Evolutionary conservation across 2,888 invertebrate species (phyloP).

Genomic region (Mesodorylaimus sp.): DNA sequence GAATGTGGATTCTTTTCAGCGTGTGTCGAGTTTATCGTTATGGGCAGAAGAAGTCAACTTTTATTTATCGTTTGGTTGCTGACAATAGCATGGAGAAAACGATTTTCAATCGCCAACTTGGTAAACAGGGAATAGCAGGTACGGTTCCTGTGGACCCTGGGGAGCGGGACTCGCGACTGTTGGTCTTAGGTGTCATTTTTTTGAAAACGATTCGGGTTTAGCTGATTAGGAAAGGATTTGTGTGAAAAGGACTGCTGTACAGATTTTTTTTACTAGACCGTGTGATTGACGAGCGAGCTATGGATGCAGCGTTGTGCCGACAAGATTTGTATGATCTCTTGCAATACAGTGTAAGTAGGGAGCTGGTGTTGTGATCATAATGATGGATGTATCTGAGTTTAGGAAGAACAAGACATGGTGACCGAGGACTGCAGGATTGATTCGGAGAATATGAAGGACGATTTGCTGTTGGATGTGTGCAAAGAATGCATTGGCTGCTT

Average conservation of each 20-base stretch:
- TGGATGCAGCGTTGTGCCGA: constrained; percentile 51
- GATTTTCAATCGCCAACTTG: constrained; percentile 93
- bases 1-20: too few relatives aligned
- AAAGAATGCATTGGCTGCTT: background rate
- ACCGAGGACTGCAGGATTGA: background rate
- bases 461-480: constrained; percentile 7
- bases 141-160: too few relatives aligned
- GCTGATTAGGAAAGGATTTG: too few relatives aligned
- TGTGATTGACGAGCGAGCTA: constrained; percentile 93
- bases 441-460: constrained; percentile 19
- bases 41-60: constrained; percentile 81
- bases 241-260: too few relatives aligned
- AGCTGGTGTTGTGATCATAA: too few relatives aligned
- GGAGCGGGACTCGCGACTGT: too few relatives aligned
- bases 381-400: constrained; percentile 30
- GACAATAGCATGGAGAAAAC: constrained; percentile 92
- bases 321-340: constrained; percentile 45
- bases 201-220: too few relatives aligned
- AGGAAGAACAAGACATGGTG: constrained; percentile 19
- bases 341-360: constrained; percentile 34
- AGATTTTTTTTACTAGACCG: constrained; percentile 45
- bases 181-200: too few relatives aligned
- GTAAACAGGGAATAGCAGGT: constrained; percentile 84
- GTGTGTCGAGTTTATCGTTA: constrained; percentile 69
- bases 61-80: constrained; percentile 84